phyloP scores from a whole-genome alignment of 2,113 vertebrate species.

The Neodon shergylaensis region DNA sequence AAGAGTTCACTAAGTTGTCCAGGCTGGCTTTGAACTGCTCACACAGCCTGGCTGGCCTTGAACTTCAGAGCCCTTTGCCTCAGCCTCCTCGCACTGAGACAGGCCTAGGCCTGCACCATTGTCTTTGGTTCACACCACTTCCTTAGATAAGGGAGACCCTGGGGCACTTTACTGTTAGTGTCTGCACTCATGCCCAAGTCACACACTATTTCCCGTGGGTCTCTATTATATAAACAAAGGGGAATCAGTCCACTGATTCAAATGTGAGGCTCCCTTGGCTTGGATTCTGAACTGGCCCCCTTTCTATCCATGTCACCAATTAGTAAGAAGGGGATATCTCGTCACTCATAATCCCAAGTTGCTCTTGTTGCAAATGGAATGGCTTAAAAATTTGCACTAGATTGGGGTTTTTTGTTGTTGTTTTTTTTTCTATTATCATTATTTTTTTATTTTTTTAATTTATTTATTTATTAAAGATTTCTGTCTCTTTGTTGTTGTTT shows the following conservation, averaged over 20 bases:
- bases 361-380: background rate
- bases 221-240: background rate
- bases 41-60: background rate
- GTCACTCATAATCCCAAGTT: background rate
- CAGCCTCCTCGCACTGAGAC: too few species aligned
- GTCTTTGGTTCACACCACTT: background rate
- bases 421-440: too few species aligned
- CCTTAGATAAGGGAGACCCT: background rate
- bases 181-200: accelerated
- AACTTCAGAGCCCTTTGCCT: too few species aligned
- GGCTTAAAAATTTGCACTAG: background rate
- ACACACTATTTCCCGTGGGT: background rate
- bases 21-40: background rate
- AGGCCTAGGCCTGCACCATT: too few species aligned
- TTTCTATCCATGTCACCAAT: background rate
- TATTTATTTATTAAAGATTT: too few species aligned
- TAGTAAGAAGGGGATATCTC: background rate
- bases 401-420: background rate
- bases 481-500: too few species aligned
- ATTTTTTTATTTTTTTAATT: background rate
- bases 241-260: background rate
- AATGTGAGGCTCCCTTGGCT: background rate
- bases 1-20: background rate
- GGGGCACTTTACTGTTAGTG: background rate
- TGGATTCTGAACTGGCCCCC: background rate